These are phyloP conservation scores for Pedionomus torquatus DNA, from an alignment of 2,113 vertebrate species.

Conservation along the genomic window DNA sequence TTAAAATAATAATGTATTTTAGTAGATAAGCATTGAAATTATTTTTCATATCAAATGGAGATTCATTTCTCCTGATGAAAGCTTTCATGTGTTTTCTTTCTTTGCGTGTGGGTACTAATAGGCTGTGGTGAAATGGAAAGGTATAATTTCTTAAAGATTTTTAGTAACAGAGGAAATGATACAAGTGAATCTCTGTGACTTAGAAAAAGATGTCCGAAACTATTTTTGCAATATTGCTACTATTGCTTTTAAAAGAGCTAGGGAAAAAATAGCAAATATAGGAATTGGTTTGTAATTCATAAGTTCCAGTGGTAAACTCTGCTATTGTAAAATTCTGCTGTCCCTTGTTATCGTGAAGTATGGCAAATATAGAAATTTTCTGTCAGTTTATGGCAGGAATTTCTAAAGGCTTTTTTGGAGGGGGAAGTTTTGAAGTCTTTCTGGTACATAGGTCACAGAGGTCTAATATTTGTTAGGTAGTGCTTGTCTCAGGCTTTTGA, in stretches of 20 bases:
- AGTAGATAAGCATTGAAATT: not conserved
- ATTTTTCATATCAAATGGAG: not conserved
- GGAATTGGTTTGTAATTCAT: not conserved
- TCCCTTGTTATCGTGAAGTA: not conserved
- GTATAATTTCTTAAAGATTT: not conserved
- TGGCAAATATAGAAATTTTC: not conserved
- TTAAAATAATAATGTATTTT: not conserved
- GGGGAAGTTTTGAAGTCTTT: not conserved
- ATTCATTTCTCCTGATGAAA: not conserved
- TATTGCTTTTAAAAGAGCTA: not conserved
- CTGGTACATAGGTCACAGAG: accelerated
- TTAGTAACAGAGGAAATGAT: not conserved
- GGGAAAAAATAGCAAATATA: not conserved
- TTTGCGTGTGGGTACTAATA: not conserved
- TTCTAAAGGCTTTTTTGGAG: not conserved
- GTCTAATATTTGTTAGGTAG: not conserved
- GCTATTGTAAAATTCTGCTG: not conserved
- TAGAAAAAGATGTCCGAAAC: not conserved
- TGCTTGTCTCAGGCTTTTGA: not conserved
- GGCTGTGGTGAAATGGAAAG: not conserved
- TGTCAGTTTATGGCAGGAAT: not conserved
- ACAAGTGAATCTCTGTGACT: not conserved
- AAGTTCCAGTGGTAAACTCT: not conserved
- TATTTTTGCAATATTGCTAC: not conserved
- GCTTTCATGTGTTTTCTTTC: not conserved